Conservation (phyloP, 2,113 vertebrate species). For the Neomonachus schauinslandi region DNA sequence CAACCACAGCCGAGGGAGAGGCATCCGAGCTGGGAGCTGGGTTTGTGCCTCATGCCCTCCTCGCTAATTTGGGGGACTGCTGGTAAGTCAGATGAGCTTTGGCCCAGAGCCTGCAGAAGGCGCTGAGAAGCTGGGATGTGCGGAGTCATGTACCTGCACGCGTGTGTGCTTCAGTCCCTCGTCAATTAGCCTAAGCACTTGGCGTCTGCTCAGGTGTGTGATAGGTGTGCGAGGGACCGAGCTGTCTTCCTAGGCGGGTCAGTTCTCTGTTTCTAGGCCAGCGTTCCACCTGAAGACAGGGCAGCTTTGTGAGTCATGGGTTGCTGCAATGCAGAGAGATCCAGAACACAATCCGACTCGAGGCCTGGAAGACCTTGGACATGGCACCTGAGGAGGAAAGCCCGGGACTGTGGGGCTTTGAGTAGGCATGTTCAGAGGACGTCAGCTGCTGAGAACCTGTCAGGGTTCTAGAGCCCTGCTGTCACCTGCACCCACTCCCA, state of each 20-base stretch:
- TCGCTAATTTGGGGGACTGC: neutral
- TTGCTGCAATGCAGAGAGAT: neutral
- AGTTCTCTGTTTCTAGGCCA: slow-evolving; percentile 38
- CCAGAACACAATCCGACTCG: neutral
- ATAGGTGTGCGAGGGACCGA: neutral
- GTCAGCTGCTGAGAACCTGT: neutral
- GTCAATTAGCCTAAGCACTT: neutral
- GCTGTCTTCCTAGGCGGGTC: neutral
- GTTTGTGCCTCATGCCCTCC: neutral
- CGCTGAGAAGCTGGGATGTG: neutral
- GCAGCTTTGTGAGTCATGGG: slow-evolving; percentile 43
- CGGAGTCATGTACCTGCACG: neutral
- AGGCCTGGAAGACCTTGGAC: neutral
- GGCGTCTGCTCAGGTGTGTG: neutral
- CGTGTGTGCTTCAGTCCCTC: neutral
- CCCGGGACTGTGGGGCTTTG: neutral
- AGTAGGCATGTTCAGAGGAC: neutral
- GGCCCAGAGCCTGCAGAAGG: neutral
- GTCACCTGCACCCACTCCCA: neutral
- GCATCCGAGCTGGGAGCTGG: neutral
- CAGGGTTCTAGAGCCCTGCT: neutral
- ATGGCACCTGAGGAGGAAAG: neutral
- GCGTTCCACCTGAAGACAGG: neutral
- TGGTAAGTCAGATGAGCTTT: neutral
- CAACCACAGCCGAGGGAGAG: neutral